Conservation (phyloP, 2,888 invertebrate genomes). For the Platycheirus rosarum region DNA sequence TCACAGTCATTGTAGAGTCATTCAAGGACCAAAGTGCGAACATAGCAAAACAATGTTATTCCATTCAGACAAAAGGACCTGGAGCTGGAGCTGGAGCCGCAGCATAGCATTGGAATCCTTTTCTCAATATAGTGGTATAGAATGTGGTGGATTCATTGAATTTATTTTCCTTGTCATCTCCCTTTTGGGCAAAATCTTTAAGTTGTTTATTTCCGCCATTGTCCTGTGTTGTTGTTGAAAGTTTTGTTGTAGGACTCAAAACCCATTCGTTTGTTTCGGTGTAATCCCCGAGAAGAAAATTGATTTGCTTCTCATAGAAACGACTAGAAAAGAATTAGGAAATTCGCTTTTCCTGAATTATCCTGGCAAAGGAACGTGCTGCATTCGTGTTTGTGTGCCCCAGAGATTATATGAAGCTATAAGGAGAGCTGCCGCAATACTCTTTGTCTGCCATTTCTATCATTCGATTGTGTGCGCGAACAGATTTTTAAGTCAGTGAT, state of each 20-base stretch:
- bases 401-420: conserved; percentile 31
- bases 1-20: conserved; percentile 6
- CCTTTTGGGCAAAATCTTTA: conserved; percentile 13
- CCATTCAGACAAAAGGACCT: conserved; percentile 26
- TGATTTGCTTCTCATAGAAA: conserved; percentile 79
- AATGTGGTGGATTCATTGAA: conserved; percentile 39
- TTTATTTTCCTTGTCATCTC: conserved; percentile 17
- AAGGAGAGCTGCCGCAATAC: neutral
- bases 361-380: too few species aligned
- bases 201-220: conserved; percentile 52
- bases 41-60: conserved; percentile 56
- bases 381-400: conserved; percentile 9
- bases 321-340: conserved; percentile 63
- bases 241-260: conserved; percentile 28
- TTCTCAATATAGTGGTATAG: neutral
- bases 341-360: conserved; percentile 47
- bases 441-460: conserved; percentile 44
- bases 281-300: conserved; percentile 78
- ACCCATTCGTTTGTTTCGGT: conserved; percentile 74
- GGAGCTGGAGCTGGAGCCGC: neutral
- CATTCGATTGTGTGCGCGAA: conserved; percentile 27
- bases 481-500: conserved; percentile 30
- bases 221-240: conserved; percentile 59
- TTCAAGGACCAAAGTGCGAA: conserved; percentile 61
- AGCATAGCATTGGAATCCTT: conserved; percentile 7